Evolutionary conservation across 2,113 vertebrate species (phyloP).

Genomic region (Rhinopithecus roxellana): DNA sequence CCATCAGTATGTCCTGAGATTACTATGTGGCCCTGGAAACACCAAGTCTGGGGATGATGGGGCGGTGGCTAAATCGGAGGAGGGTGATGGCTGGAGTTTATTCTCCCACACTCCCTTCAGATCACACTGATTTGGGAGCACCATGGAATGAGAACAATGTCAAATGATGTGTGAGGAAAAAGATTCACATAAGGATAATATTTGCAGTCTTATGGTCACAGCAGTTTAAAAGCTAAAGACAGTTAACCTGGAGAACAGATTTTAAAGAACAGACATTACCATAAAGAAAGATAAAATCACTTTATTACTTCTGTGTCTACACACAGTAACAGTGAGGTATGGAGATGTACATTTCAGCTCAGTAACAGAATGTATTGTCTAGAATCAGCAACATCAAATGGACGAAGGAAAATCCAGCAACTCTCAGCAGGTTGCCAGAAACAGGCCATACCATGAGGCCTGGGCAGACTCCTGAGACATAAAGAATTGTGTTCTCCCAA

Average conservation of each 20-base stretch:
- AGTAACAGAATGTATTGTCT: background rate
- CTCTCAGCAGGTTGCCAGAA: background rate
- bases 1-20: background rate
- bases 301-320: background rate
- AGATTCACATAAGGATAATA: background rate
- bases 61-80: too few relatives aligned
- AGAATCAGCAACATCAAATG: background rate
- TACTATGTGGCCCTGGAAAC: background rate
- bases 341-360: background rate
- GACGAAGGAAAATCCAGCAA: background rate
- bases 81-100: too few relatives aligned
- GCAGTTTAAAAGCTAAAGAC: background rate
- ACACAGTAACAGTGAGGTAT: background rate
- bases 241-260: background rate
- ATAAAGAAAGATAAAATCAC: too few relatives aligned
- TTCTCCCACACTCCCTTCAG: background rate
- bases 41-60: too few relatives aligned
- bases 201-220: too few relatives aligned
- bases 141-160: background rate
- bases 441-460: background rate
- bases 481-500: background rate
- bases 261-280: background rate
- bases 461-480: background rate
- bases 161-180: too few relatives aligned
- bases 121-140: background rate